These are phyloP conservation scores for Chaetorhynchus papuensis DNA, from an alignment of 2,113 vertebrate species.

Conservation along the genomic window DNA sequence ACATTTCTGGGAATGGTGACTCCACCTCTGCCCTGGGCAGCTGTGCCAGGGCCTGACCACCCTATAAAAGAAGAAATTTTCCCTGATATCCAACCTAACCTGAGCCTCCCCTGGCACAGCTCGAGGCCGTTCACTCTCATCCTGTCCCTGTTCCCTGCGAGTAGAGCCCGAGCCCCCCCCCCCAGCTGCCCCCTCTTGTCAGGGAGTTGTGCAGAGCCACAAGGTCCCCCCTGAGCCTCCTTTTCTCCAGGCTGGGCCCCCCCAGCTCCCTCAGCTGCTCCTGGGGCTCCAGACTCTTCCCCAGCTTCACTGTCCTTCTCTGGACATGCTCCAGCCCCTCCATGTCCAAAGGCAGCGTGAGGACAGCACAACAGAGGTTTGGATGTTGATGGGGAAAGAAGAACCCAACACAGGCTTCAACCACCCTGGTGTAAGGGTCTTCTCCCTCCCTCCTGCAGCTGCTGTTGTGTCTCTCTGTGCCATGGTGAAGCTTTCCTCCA, in stretches of 20 bases:
- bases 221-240: background rate
- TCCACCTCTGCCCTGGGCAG: background rate
- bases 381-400: background rate
- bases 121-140: accelerated
- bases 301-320: background rate
- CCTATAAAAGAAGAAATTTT: background rate
- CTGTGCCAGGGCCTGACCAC: background rate
- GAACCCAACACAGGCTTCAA: background rate
- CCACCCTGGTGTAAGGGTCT: background rate
- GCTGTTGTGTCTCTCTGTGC: background rate
- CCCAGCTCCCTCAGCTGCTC: background rate
- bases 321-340: background rate
- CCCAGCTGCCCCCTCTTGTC: background rate
- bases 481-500: accelerated
- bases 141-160: background rate
- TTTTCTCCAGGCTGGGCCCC: background rate
- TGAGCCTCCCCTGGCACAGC: background rate
- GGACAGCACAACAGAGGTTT: background rate
- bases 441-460: background rate
- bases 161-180: background rate
- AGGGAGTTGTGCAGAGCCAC: background rate
- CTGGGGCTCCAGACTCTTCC: background rate
- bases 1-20: background rate
- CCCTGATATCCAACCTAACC: background rate
- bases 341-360: background rate